phyloP scores from a whole-genome alignment of 2,113 vertebrate genomes.

The Macaca fascicularis region DNA sequence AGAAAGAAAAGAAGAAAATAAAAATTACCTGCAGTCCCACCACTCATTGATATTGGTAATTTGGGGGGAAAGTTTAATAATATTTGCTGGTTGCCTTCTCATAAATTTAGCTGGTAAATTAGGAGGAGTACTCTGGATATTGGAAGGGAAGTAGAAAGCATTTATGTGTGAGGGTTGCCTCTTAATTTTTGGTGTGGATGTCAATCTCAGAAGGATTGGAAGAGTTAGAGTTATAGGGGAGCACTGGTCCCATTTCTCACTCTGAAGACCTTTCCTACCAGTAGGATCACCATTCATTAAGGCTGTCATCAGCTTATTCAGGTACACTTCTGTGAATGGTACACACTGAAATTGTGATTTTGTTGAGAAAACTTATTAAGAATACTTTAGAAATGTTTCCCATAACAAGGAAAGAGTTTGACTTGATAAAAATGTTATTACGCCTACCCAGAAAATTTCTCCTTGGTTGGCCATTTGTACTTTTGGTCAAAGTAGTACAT shows the following conservation, averaged over 20 bases:
- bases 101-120: neutral
- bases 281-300: neutral
- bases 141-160: constrained; percentile 16
- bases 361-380: neutral
- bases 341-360: neutral
- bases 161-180: neutral
- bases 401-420: neutral
- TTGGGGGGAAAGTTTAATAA: neutral
- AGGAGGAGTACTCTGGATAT: neutral
- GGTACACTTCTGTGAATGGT: no score
- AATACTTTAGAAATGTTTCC: constrained; percentile 17
- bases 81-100: neutral
- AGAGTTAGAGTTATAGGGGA: neutral
- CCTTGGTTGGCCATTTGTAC: neutral
- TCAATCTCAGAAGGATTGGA: neutral
- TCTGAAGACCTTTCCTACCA: neutral
- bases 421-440: neutral
- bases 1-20: constrained; percentile 6
- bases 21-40: neutral
- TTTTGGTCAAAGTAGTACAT: neutral
- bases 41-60: neutral
- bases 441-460: neutral
- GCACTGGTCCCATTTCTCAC: neutral
- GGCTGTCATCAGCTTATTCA: neutral
- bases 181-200: neutral